Conservation (phyloP, 2,888 invertebrate species). For the Sinopyrophorus schimmeli region DNA sequence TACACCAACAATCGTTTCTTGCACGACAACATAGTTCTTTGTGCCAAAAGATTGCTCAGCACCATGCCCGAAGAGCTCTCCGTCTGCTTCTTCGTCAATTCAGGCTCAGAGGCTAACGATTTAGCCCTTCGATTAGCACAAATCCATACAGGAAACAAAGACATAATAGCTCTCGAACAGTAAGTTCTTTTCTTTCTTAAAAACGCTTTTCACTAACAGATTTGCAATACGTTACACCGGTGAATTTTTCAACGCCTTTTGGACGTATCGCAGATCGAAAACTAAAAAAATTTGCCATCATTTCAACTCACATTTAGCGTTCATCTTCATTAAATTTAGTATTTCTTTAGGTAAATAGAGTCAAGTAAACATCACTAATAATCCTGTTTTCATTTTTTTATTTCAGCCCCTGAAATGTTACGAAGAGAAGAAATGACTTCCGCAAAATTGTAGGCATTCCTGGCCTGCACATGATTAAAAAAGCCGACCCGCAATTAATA, state of each 20-base stretch:
- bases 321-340: too few relatives aligned
- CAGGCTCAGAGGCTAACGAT: constrained; percentile 99
- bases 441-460: constrained; percentile 15
- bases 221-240: not conserved
- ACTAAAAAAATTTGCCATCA: too few relatives aligned
- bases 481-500: constrained; percentile 21
- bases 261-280: too few relatives aligned
- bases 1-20: constrained; percentile 96
- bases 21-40: constrained; percentile 92
- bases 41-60: constrained; percentile 80
- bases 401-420: constrained; percentile 45
- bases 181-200: constrained; percentile 63
- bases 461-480: too few relatives aligned
- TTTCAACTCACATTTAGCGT: too few relatives aligned
- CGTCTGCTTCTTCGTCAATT: constrained; percentile 96
- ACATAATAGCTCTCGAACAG: constrained; percentile 95
- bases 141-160: constrained; percentile 84
- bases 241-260: constrained; percentile 4
- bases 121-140: constrained; percentile 89
- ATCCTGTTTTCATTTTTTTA: constrained; percentile 51
- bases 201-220: not conserved
- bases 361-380: constrained; percentile 37
- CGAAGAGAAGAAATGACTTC: constrained; percentile 11
- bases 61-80: constrained; percentile 85
- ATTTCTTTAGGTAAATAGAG: not conserved